Evolutionary conservation across 2,797 vertebrate genomes (phyloP).

Genomic region (Dermochelys coriacea): DNA sequence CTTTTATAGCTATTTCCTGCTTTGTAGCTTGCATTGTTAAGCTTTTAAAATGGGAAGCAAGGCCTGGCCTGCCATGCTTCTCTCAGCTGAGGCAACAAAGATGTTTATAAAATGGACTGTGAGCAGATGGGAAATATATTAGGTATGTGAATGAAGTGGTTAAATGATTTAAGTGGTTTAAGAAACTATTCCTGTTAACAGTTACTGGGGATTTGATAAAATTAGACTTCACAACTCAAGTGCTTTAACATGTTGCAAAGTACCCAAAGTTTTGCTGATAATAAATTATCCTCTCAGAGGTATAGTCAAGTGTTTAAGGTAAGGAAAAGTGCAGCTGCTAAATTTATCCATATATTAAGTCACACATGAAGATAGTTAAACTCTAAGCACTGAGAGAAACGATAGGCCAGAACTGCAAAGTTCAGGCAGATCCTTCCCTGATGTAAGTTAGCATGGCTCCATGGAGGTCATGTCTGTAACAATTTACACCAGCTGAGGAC

Average conservation of each 20-base stretch:
- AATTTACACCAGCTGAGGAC: not conserved
- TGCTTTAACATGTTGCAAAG: slow-evolving; percentile 13
- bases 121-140: slow-evolving; percentile 18
- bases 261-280: not conserved
- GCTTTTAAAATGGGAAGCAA: not conserved
- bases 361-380: not conserved
- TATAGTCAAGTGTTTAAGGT: not conserved
- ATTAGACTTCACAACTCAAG: not conserved
- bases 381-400: not conserved
- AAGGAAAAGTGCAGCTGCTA: slow-evolving; percentile 6
- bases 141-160: not conserved
- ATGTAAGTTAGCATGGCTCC: not conserved
- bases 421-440: not conserved
- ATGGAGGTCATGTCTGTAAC: not conserved
- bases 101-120: not conserved
- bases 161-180: not conserved
- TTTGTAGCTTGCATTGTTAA: not conserved
- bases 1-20: not conserved
- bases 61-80: slow-evolving; percentile 11
- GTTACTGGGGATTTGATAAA: not conserved
- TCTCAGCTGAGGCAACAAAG: not conserved
- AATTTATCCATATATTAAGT: not conserved
- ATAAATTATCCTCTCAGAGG: not conserved
- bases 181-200: slow-evolving; percentile 9
- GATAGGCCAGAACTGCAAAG: not conserved